Evolutionary conservation across 23 tunicate genomes (phyloP).

Genomic region (Oikopleura dioica): DNA sequence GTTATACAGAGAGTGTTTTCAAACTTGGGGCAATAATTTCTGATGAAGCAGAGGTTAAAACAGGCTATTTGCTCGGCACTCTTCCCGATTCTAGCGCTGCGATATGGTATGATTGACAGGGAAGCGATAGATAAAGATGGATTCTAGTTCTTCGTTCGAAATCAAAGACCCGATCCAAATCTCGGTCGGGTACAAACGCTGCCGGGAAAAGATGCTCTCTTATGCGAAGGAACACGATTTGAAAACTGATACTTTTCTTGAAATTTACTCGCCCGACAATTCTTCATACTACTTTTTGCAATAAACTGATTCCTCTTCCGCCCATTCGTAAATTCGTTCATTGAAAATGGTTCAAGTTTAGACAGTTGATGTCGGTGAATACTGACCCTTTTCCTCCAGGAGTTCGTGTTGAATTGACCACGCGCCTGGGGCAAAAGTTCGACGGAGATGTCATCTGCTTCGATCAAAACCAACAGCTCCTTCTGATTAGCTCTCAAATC

Average conservation of each 20-base stretch:
- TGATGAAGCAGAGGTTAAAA: neutral
- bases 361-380: slow-evolving; percentile 10
- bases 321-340: too few relatives aligned
- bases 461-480: neutral
- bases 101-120: neutral
- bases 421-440: slow-evolving; percentile 3
- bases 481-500: neutral
- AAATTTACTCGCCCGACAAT: neutral
- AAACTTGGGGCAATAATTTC: neutral
- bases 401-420: neutral
- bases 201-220: neutral
- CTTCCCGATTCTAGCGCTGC: neutral
- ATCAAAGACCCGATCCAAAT: neutral
- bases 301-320: neutral
- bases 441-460: slow-evolving; percentile 1
- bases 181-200: neutral
- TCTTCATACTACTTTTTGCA: neutral
- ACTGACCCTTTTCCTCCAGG: slow-evolving; percentile 1
- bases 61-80: neutral
- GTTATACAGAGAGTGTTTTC: neutral
- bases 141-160: neutral
- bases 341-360: too few relatives aligned
- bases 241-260: neutral
- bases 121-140: too few relatives aligned
- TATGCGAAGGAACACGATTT: neutral